Conservation (phyloP, 2,888 invertebrate species). For the Epinotia ramella region DNA sequence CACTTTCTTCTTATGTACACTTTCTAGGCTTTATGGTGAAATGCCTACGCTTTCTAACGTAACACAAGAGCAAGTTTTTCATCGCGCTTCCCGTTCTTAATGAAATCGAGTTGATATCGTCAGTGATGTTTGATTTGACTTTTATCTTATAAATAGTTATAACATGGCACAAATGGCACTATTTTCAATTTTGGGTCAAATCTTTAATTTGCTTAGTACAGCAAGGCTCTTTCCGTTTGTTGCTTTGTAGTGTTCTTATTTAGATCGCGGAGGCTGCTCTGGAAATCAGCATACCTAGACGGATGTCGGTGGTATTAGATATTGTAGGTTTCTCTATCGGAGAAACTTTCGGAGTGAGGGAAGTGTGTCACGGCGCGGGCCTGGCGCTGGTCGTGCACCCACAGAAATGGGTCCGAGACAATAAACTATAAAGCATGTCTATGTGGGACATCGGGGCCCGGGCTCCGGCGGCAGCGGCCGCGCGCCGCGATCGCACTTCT, state of each 20-base stretch:
- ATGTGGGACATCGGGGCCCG: conserved; percentile 74
- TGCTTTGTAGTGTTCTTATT: conserved; percentile 72
- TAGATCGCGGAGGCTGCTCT: conserved; percentile 80
- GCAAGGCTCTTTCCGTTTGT: conserved; percentile 64
- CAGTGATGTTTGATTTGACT: conserved; percentile 53
- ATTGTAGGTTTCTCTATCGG: conserved; percentile 82
- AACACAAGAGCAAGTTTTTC: conserved; percentile 83
- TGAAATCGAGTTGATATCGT: conserved; percentile 79
- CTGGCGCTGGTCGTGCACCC: conserved; percentile 72
- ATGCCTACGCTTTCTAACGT: conserved; percentile 82
- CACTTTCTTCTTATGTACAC: conserved; percentile 84
- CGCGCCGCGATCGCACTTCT: conserved; percentile 57
- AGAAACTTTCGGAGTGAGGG: conserved; percentile 81
- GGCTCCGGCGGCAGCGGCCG: conserved; percentile 63
- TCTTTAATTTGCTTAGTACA: conserved; percentile 53
- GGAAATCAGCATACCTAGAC: conserved; percentile 82
- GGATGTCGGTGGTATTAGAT: conserved; percentile 82
- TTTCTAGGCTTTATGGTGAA: conserved; percentile 84
- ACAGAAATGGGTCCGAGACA: conserved; percentile 81
- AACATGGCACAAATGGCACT: conserved; percentile 22
- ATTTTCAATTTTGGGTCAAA: conserved; percentile 6
- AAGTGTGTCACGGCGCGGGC: conserved; percentile 76
- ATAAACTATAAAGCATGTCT: conserved; percentile 79
- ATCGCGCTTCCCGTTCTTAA: conserved; percentile 70
- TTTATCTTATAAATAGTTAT: conserved; percentile 12